Percentiles rank a stretch among this genome's conserved stretches.
Evolutionary conservation across 1,140 invertebrate species (phyloP).

Genomic region (Sogatella furcifera): DNA sequence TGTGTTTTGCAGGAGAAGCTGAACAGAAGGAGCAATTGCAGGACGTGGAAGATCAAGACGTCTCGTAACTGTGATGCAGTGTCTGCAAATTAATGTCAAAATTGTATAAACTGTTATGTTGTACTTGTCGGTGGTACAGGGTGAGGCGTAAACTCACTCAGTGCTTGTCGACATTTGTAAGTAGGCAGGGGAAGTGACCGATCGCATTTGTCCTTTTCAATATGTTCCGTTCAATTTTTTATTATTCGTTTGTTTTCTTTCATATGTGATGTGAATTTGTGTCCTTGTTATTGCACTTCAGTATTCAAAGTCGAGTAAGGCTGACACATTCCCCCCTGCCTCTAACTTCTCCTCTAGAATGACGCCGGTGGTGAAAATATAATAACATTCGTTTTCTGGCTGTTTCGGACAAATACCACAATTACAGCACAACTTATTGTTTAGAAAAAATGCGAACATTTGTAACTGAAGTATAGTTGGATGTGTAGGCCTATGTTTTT

Average conservation of each 20-base stretch:
- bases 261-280: background rate
- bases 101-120: slow-evolving; percentile 1
- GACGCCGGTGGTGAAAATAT: background rate
- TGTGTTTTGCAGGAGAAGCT: slow-evolving; percentile 55
- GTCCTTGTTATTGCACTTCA: background rate
- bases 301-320: background rate
- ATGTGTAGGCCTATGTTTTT: background rate
- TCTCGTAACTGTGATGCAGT: slow-evolving; percentile 54
- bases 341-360: background rate
- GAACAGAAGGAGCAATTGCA: slow-evolving; percentile 81
- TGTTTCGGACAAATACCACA: too few species aligned
- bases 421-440: too few species aligned
- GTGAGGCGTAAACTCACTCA: background rate
- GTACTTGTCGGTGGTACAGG: background rate
- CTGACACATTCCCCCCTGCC: background rate
- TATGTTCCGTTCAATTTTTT: background rate
- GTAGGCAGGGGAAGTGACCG: background rate
- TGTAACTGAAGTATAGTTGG: too few species aligned
- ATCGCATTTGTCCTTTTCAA: too few species aligned
- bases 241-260: background rate
- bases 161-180: background rate
- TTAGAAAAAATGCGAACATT: too few species aligned
- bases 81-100: background rate
- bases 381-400: too few species aligned
- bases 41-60: slow-evolving; percentile 87